Conservation (phyloP, 1,140 invertebrate species). For the Bombus balteatus region DNA sequence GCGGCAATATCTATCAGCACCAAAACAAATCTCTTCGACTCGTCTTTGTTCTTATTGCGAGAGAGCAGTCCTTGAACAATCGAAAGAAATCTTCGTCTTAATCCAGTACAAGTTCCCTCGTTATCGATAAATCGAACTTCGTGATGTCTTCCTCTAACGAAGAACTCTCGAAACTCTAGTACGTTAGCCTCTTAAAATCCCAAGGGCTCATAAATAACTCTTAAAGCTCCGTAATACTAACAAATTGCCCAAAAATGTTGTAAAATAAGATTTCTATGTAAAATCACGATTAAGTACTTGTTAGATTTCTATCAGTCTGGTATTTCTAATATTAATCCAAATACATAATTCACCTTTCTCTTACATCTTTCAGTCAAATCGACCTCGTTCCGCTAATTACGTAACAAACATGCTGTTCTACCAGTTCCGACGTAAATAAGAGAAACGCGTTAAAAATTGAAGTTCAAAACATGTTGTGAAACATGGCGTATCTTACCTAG, state of each 20-base stretch:
- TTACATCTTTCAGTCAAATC: background rate
- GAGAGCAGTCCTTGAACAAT: conserved; percentile 88
- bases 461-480: background rate
- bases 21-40: conserved; percentile 90
- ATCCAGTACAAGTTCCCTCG: background rate
- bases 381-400: background rate
- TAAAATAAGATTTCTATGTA: background rate
- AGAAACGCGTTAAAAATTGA: background rate
- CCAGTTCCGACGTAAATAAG: too few species aligned
- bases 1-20: conserved; percentile 92
- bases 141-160: background rate
- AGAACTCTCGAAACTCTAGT: background rate
- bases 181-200: background rate
- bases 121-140: background rate
- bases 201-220: too few species aligned
- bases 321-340: background rate
- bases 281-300: background rate
- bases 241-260: background rate
- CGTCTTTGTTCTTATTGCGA: conserved; percentile 87
- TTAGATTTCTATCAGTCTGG: too few species aligned
- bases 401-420: background rate
- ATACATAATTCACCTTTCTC: background rate
- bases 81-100: conserved; percentile 51
- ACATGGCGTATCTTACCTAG: conserved; percentile 82
- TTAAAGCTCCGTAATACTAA: too few species aligned